phyloP scores from a whole-genome alignment of 2,113 vertebrate genomes.

The Emydocephalus ijimae region DNA sequence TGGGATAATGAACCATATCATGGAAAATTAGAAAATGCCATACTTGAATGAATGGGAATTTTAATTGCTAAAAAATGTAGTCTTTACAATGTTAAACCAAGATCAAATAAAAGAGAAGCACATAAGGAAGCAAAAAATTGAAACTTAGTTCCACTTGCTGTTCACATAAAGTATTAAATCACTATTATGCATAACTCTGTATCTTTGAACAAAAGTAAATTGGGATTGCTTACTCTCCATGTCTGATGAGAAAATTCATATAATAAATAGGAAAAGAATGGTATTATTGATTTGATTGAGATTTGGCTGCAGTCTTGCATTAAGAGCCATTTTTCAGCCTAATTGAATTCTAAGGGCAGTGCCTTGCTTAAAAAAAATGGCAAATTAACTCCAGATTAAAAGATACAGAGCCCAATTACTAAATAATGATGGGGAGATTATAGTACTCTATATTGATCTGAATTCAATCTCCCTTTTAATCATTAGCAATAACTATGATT shows the following conservation, averaged over 20 bases:
- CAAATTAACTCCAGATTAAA: background rate
- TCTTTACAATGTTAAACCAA: constrained; percentile 20
- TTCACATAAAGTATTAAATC: constrained; percentile 22
- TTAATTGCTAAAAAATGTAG: constrained; percentile 26
- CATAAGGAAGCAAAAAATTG: background rate
- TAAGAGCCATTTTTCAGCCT: background rate
- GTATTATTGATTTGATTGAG: background rate
- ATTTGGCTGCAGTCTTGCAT: background rate
- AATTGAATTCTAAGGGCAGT: background rate
- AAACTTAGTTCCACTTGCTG: background rate
- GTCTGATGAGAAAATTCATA: background rate
- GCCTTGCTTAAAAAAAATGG: background rate
- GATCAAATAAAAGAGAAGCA: constrained; percentile 8
- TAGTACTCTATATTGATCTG: background rate
- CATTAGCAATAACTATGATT: background rate
- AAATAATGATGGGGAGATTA: background rate
- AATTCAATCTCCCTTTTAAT: background rate
- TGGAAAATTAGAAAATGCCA: constrained; percentile 6
- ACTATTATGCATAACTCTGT: background rate
- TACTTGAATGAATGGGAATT: constrained; percentile 2
- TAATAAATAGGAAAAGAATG: background rate
- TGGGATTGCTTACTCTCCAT: background rate
- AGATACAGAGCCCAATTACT: background rate
- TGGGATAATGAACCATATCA: background rate
- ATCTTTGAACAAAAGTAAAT: constrained; percentile 12